Evolutionary conservation across 2,797 vertebrate genomes (phyloP), one percentile per base, ranked within the genome.

Genomic region (Aulostomus chinensis): DNA sequence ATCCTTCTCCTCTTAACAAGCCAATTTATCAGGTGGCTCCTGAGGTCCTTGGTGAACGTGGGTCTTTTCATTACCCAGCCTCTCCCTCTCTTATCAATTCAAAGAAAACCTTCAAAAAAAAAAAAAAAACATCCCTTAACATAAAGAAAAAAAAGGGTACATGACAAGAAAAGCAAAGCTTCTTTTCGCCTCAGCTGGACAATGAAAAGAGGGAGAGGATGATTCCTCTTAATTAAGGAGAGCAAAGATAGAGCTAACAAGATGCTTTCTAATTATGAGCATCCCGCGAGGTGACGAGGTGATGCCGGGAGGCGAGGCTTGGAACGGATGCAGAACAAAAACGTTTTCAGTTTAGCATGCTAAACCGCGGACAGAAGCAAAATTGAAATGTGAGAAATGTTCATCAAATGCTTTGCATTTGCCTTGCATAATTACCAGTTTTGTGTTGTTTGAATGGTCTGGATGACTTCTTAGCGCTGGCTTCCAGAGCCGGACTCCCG

Each of bases 91-190:
- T 94, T 94, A 91, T 94, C 88, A 85, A 86, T 91, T 94, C 94
- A 96, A 95, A 95, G 94, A 92, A 94, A 87, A 94, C 89, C 93
- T 91, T 92, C 86, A 89, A 39, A 28, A 65, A 67, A 74, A 86
- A 85, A 61, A 37, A 32, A 83, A 41, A 47, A 33, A 22, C 46
- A 20, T 43, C 40, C 37, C 48, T 52, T 37, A 71, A 55, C 55
- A 49, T 42, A 60, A 63, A 61, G 58, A 57, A 62, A 57, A 36
- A 49, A 35, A 15, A 25, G 43, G 45, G 38, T 38, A 88, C 88
- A 61, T 57, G 48, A 89, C 38, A 75, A 76, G 67, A 77, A 72
- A 73, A 64, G 59, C 60, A 67, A 75, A 79, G 60, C 83, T 83
- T 77, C 77, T 89, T 88, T 93, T 88, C 86, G 90, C 52, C 80